A percentile compares a stretch with the other conserved stretches of the same genome.
Evolutionary conservation across 2,888 invertebrate species (phyloP).

Genomic region (Cheilosia urbana): DNA sequence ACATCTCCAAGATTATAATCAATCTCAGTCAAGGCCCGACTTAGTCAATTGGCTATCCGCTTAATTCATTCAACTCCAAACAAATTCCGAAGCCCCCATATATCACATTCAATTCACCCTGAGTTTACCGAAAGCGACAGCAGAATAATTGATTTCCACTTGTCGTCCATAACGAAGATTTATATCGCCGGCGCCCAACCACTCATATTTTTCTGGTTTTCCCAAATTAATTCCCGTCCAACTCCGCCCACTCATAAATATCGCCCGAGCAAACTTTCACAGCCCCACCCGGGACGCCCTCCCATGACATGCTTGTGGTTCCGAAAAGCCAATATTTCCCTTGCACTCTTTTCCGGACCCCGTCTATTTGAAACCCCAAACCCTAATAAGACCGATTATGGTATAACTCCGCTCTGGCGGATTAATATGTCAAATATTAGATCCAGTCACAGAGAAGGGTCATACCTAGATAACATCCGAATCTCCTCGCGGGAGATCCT

Average conservation of each 20-base stretch:
- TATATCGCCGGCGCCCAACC: neutral
- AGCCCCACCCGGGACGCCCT: neutral
- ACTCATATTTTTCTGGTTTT: neutral
- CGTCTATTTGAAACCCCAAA: constrained; percentile 28
- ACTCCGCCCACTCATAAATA: constrained; percentile 29
- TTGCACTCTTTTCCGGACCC: neutral
- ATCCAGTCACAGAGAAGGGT: constrained; percentile 16
- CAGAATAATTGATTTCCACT: constrained; percentile 13
- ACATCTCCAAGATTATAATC: neutral
- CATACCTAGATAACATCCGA: constrained; percentile 23
- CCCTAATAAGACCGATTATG: constrained; percentile 40
- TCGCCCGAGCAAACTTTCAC: neutral
- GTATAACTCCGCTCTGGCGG: constrained; percentile 45
- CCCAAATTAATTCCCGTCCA: constrained; percentile 17
- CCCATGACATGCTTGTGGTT: neutral
- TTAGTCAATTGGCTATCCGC: neutral
- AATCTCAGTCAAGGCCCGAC: neutral
- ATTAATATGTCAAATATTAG: constrained; percentile 68
- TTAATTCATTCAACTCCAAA: neutral
- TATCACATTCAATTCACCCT: neutral
- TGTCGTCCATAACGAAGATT: constrained; percentile 31
- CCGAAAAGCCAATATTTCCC: constrained; percentile 41
- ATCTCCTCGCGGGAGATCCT: constrained; percentile 54
- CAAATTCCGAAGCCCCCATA: neutral
- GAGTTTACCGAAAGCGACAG: neutral